Percentiles rank a stretch among this genome's conserved stretches.
These are phyloP conservation scores for Limnephilus lunatus DNA, from an alignment of 2,888 invertebrate species.

Conservation along the genomic window DNA sequence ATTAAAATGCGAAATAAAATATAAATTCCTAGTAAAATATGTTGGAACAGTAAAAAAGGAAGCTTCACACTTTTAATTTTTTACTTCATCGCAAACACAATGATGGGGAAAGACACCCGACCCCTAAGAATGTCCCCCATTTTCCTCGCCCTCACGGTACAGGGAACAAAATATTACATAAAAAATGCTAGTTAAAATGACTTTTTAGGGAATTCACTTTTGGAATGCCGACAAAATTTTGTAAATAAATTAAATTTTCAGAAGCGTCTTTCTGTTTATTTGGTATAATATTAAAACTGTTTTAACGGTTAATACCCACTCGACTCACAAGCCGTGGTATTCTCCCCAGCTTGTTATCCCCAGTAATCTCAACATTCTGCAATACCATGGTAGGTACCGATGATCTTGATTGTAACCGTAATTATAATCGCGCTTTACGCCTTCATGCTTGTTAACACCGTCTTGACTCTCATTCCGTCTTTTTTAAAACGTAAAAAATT, in stretches of 20 bases:
- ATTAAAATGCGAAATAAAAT: too few species aligned
- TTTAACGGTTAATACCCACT: too few species aligned
- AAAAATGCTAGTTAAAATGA: too few species aligned
- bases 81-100: background rate
- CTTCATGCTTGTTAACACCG: too few species aligned
- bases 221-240: background rate
- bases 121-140: background rate
- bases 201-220: background rate
- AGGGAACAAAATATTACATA: too few species aligned
- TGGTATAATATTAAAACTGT: too few species aligned
- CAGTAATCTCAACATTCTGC: background rate
- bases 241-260: background rate
- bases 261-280: too few species aligned
- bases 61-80: background rate
- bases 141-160: background rate
- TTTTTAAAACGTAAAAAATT: too few species aligned
- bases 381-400: background rate
- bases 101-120: background rate
- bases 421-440: too few species aligned
- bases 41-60: background rate
- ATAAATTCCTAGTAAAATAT: background rate
- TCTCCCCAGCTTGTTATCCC: background rate
- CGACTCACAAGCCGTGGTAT: too few species aligned
- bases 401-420: background rate
- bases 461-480: too few species aligned